These are phyloP conservation scores for Acanthosepion pharaonis DNA, from an alignment of 2,888 invertebrate species.

Conservation along the genomic window DNA sequence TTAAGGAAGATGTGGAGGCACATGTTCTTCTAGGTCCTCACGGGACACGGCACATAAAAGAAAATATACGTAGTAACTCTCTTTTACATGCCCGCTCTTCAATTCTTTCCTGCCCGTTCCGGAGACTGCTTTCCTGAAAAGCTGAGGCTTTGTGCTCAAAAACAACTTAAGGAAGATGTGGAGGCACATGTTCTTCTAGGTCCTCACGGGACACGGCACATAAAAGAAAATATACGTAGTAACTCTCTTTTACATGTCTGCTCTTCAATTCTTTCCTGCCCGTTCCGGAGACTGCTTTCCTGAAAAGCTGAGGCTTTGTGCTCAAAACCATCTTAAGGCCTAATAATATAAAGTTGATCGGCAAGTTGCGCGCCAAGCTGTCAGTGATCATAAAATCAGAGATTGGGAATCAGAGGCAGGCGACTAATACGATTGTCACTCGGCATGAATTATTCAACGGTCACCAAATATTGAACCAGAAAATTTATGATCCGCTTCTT, in stretches of 20 bases:
- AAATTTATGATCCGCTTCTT: neutral
- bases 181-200: too few relatives aligned
- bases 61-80: too few relatives aligned
- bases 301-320: neutral
- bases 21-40: too few relatives aligned
- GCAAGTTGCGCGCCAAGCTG: neutral
- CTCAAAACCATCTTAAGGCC: neutral
- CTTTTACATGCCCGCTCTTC: too few relatives aligned
- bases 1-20: neutral
- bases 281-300: neutral
- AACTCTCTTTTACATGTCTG: too few relatives aligned
- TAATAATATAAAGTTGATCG: neutral
- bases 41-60: too few relatives aligned
- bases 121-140: neutral
- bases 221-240: too few relatives aligned
- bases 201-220: too few relatives aligned
- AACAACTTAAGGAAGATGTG: neutral
- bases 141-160: neutral
- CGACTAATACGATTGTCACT: neutral
- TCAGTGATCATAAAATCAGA: constrained; percentile 12
- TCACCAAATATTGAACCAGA: constrained; percentile 22
- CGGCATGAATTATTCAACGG: constrained; percentile 9
- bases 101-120: neutral
- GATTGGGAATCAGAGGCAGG: neutral
- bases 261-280: neutral